phyloP scores from a whole-genome alignment of 1,140 invertebrate species.

The Brachionus koreanus region DNA sequence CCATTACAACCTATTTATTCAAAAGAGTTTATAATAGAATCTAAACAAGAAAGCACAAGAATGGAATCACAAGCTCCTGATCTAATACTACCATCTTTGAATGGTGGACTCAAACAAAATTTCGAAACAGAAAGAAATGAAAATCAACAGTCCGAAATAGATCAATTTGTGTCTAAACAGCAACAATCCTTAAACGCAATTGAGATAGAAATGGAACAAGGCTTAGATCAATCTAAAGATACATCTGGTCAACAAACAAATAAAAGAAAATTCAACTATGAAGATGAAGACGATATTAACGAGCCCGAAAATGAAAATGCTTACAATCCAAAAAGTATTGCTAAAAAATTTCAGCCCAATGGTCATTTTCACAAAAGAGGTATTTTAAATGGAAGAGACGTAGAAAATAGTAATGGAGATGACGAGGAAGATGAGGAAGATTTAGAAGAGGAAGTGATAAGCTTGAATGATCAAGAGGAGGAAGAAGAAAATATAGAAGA shows the following conservation, averaged over 20 bases:
- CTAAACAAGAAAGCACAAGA: neutral
- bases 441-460: neutral
- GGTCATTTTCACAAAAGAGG: neutral
- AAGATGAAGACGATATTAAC: neutral
- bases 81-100: neutral
- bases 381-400: neutral
- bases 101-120: neutral
- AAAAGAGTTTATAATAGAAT: neutral
- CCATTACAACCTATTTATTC: neutral
- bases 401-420: neutral
- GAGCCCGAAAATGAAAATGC: neutral
- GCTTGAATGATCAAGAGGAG: neutral
- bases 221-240: neutral
- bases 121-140: neutral
- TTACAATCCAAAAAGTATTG: neutral
- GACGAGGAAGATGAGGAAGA: constrained; percentile 21
- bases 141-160: neutral
- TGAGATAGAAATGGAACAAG: neutral
- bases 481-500: neutral
- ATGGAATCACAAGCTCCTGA: neutral
- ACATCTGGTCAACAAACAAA: neutral
- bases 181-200: neutral
- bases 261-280: neutral
- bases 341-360: constrained; percentile 26
- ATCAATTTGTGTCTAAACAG: neutral